Percentiles rank a stretch among this genome's conserved stretches.
Conservation (phyloP, 2,888 invertebrate species). For the Oxycera nigricornis region DNA sequence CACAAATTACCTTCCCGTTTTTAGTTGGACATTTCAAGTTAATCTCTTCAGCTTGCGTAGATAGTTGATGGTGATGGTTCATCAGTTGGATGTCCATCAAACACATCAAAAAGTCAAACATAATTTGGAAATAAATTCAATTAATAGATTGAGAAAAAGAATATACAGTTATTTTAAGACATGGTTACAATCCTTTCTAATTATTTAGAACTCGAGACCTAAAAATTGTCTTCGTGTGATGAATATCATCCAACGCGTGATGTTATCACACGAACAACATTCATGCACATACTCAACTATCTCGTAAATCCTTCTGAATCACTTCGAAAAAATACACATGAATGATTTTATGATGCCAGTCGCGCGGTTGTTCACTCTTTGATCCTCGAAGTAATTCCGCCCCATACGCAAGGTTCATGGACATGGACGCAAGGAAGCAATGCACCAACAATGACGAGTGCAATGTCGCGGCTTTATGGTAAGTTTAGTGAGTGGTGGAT, state of each 20-base stretch:
- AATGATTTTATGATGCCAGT: slow-evolving; percentile 2
- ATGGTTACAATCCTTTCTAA: not conserved
- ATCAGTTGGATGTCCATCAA: too few species aligned
- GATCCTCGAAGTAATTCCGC: not conserved
- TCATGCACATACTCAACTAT: not conserved
- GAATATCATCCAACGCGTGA: too few species aligned
- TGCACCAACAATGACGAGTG: not conserved
- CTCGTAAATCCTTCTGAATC: not conserved
- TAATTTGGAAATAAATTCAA: too few species aligned
- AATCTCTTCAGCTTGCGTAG: too few species aligned
- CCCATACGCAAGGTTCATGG: not conserved
- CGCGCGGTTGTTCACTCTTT: not conserved
- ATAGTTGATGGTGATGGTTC: too few species aligned
- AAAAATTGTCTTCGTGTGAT: not conserved
- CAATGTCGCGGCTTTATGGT: not conserved
- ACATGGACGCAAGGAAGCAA: not conserved
- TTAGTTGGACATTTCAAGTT: not conserved
- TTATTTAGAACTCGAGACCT: not conserved
- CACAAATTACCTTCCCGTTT: not conserved
- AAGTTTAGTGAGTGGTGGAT: not conserved
- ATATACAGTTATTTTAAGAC: not conserved
- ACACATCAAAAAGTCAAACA: too few species aligned
- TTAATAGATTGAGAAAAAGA: not conserved
- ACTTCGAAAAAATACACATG: not conserved
- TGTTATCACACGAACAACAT: not conserved